Evolutionary conservation across 2,113 vertebrate genomes (phyloP).

Genomic region (Cinclus cinclus): DNA sequence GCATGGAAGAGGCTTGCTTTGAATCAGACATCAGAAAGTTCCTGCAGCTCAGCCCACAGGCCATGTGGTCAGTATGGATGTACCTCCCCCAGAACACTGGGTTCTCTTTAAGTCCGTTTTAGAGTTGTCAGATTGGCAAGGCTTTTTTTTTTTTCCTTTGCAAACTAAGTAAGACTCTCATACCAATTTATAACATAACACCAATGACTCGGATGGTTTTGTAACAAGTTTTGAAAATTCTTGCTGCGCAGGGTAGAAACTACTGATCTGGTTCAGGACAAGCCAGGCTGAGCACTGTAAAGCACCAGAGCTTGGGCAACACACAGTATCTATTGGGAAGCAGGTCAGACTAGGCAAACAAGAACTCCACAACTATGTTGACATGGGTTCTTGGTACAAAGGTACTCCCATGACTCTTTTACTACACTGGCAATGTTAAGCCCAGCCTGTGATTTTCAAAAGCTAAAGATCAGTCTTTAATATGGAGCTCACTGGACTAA

Average conservation of each 20-base stretch:
- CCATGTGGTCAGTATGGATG: not conserved
- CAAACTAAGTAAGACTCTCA: not conserved
- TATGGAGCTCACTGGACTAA: not conserved
- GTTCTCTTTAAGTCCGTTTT: not conserved
- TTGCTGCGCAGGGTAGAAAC: not conserved
- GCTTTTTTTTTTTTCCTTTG: not conserved
- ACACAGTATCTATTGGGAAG: not conserved
- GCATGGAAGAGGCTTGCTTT: not conserved
- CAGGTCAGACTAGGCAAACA: not conserved
- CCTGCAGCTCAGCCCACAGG: not conserved
- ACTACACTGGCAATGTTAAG: not conserved
- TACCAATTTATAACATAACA: not conserved
- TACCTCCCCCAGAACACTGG: not conserved
- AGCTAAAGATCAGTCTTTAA: not conserved
- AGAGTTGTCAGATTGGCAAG: not conserved
- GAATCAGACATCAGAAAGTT: not conserved
- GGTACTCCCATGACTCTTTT: not conserved
- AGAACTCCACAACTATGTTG: not conserved
- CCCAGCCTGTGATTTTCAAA: not conserved
- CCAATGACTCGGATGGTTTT: rapidly evolving
- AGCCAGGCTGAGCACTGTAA: not conserved
- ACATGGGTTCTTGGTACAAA: not conserved
- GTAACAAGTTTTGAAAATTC: not conserved
- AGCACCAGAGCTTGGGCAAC: not conserved
- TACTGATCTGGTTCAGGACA: not conserved